These are phyloP conservation scores for Enteromius viviparus DNA, from an alignment of 2,797 vertebrate genomes.

Conservation along the genomic window DNA sequence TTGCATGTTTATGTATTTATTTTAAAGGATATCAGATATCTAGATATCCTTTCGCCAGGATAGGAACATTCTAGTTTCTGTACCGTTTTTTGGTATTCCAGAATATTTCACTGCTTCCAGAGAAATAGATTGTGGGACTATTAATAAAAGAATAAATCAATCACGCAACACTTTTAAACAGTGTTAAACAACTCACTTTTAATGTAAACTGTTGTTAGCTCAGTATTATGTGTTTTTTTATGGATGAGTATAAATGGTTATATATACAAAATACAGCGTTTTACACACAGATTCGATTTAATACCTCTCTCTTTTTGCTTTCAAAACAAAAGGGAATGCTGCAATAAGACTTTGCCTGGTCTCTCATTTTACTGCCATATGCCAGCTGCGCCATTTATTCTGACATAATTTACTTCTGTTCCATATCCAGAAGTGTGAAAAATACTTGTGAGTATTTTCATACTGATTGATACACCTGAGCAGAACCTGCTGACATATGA, in stretches of 20 bases:
- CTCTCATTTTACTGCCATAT: constrained; percentile 1
- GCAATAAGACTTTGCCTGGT: not conserved
- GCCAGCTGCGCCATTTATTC: not conserved
- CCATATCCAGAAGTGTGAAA: not conserved
- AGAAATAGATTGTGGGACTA: not conserved
- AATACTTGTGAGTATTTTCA: not conserved
- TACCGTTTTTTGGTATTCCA: not conserved
- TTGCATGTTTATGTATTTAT: not conserved
- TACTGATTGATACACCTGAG: not conserved
- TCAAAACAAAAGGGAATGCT: not conserved
- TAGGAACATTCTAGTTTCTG: not conserved
- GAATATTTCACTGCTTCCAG: not conserved
- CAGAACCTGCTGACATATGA: constrained; percentile 5
- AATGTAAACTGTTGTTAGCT: not conserved
- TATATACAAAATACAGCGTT: not conserved
- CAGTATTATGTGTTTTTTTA: not conserved
- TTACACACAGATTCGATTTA: not conserved
- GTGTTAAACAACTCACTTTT: not conserved
- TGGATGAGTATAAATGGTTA: not conserved
- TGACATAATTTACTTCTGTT: not conserved
- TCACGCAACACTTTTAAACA: not conserved
- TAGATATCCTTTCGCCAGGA: not conserved
- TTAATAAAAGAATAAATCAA: not conserved
- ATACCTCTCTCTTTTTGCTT: not conserved
- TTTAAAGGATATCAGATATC: not conserved